phyloP scores from a whole-genome alignment of 2,113 vertebrate species.

The Puma concolor region DNA sequence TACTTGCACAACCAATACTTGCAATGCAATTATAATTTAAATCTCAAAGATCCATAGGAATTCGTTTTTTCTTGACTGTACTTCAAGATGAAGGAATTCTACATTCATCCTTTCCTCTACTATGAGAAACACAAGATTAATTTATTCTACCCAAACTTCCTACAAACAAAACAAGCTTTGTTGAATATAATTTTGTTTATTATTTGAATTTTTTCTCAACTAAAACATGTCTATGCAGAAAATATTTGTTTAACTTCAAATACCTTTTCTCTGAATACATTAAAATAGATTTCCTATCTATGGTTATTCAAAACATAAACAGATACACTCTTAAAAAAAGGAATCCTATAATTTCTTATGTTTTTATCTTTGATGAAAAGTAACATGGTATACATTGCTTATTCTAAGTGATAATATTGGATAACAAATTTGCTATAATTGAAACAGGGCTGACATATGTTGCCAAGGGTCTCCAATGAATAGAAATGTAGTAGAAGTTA shows the following conservation, averaged over 20 bases:
- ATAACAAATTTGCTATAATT: slow-evolving; percentile 33
- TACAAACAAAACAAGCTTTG: slow-evolving; percentile 2
- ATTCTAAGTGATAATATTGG: neutral
- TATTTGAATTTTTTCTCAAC: neutral
- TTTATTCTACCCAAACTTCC: slow-evolving; percentile 8
- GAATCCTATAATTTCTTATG: neutral
- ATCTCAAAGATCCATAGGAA: neutral
- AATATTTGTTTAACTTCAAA: slow-evolving; percentile 2
- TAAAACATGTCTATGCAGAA: neutral
- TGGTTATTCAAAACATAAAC: slow-evolving; percentile 2
- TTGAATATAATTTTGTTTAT: neutral
- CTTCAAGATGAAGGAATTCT: slow-evolving; percentile 53
- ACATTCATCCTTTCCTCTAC: neutral
- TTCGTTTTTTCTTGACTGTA: neutral
- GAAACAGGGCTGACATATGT: neutral
- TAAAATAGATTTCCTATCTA: slow-evolving; percentile 39
- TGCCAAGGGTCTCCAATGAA: neutral
- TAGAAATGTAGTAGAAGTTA: slow-evolving; percentile 1
- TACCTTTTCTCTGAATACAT: slow-evolving; percentile 13
- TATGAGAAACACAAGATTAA: slow-evolving; percentile 32
- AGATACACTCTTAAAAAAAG: neutral
- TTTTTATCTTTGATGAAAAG: slow-evolving; percentile 37
- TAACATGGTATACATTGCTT: neutral
- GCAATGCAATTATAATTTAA: slow-evolving; percentile 24
- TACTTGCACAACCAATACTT: neutral